A percentile compares a stretch with the other conserved stretches of the same genome.
phyloP scores from a whole-genome alignment of 2,888 invertebrate genomes.

The Calephelis perditalis region DNA sequence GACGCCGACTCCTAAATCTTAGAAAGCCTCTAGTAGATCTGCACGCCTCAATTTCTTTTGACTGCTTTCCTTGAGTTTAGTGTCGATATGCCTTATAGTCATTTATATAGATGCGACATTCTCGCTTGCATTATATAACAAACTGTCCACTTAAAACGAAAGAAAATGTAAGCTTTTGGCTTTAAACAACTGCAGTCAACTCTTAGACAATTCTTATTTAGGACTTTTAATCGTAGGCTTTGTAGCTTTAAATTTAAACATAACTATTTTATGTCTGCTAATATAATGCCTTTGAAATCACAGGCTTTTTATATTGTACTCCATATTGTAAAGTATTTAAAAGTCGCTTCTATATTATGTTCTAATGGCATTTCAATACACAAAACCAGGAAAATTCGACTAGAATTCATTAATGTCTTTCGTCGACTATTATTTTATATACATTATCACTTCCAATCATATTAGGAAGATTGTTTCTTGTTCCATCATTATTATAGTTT shows the following conservation, averaged over 20 bases:
- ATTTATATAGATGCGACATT: slow-evolving; percentile 45
- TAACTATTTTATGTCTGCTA: background rate
- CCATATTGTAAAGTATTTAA: slow-evolving; percentile 15
- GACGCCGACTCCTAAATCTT: slow-evolving; percentile 57
- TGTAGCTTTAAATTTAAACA: background rate
- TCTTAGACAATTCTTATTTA: slow-evolving; percentile 2
- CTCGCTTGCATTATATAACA: background rate
- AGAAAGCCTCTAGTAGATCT: slow-evolving; percentile 68
- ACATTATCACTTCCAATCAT: slow-evolving; percentile 33
- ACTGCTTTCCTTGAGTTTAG: slow-evolving; percentile 55
- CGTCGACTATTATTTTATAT: slow-evolving; percentile 41
- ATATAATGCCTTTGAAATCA: background rate
- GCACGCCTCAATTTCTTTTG: slow-evolving; percentile 73
- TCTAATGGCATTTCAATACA: slow-evolving; percentile 35
- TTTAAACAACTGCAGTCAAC: slow-evolving; percentile 3
- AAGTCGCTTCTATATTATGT: slow-evolving; percentile 46
- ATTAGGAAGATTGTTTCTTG: slow-evolving; percentile 28
- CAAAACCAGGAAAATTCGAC: slow-evolving; percentile 33
- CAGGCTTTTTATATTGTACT: background rate
- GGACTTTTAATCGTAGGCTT: background rate
- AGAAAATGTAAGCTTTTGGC: background rate
- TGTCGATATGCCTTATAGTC: slow-evolving; percentile 37
- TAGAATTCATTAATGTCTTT: slow-evolving; percentile 30
- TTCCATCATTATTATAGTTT: slow-evolving; percentile 36
- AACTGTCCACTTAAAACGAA: too few species aligned